These are phyloP conservation scores for Brachionichthys hirsutus DNA, from an alignment of 2,113 vertebrate genomes.

Conservation along the genomic window DNA sequence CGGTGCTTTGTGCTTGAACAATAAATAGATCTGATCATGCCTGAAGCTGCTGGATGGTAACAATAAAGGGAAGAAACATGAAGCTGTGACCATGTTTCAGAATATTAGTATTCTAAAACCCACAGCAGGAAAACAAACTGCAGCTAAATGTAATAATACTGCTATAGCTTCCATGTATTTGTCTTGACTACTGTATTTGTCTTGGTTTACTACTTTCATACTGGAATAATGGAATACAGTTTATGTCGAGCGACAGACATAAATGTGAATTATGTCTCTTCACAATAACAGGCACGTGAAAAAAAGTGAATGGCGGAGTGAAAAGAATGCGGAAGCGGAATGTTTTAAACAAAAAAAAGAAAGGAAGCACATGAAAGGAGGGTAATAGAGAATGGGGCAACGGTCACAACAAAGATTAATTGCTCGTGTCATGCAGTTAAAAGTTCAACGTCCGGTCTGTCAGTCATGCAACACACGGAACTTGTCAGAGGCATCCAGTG, in stretches of 20 bases:
- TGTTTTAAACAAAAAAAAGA: conserved; percentile 7
- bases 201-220: too few species aligned
- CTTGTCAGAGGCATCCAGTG: conserved; percentile 35
- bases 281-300: conserved; percentile 27
- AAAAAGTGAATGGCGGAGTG: conserved; percentile 5
- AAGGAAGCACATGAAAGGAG: conserved; percentile 4
- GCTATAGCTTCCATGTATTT: conserved; percentile 8
- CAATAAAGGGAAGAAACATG: not conserved
- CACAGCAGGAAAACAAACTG: not conserved
- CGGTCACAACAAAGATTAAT: conserved; percentile 20
- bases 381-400: not conserved
- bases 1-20: too few species aligned
- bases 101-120: not conserved
- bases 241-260: not conserved
- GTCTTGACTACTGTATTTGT: conserved; percentile 31
- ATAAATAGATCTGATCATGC: not conserved
- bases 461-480: conserved; percentile 58
- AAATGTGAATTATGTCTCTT: conserved; percentile 55
- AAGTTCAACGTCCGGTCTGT: conserved; percentile 39
- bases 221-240: too few species aligned
- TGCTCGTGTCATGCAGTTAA: conserved; percentile 55
- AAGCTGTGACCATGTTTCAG: not conserved
- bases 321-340: not conserved
- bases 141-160: not conserved
- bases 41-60: not conserved